Evolutionary conservation across 2,797 vertebrate species (phyloP), one percentile per base, ranked within the genome.

Genomic region (Pelobates cultripes): DNA sequence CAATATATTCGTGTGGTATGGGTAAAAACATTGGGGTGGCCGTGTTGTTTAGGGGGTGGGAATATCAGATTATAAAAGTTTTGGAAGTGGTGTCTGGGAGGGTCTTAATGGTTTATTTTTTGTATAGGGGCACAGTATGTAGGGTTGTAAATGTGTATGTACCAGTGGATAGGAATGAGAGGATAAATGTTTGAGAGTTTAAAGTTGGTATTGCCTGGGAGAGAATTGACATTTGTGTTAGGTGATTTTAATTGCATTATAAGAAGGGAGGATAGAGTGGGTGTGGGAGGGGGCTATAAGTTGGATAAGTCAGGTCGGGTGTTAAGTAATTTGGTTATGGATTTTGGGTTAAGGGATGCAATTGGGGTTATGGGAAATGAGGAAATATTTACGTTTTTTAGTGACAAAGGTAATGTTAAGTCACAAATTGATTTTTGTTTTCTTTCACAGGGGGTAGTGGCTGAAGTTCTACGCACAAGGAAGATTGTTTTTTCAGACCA

Each of bases 381-480:
- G 4, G 2, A 2, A 10, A 0, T 3, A 10, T 42, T 41, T 42
- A 55, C 75, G 14, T 77, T 17, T 43, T 68, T 17, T 67, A 47
- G 43, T 41, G 64, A 77, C 0, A 77, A 47, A 2, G 75, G 75
- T 2, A 51, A 28, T 8, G 47, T 77, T 0, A 3, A 3, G 0
- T 77, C 75, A 3, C 41, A 44, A 3, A 12, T 69, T n/a, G 64
- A 77, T 53, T 77, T 47, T 43, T 51, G 61, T 55, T 77, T 77
- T 41, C 7, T 28, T 28, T 28, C 28, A 28, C 28, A 28, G 28
- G 28, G 28, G 28, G 28, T 28, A 2, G 28, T 28, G 53, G 10
- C 67, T 45, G 0, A 55, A 7, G 4, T 1, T 15, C 6, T 42
- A 55, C 0, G 2, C 0, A 3, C 28, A 17, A 5, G 15, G 8